Evolutionary conservation across 2,888 invertebrate species (phyloP).

Genomic region (Drosophila suboccidentalis): DNA sequence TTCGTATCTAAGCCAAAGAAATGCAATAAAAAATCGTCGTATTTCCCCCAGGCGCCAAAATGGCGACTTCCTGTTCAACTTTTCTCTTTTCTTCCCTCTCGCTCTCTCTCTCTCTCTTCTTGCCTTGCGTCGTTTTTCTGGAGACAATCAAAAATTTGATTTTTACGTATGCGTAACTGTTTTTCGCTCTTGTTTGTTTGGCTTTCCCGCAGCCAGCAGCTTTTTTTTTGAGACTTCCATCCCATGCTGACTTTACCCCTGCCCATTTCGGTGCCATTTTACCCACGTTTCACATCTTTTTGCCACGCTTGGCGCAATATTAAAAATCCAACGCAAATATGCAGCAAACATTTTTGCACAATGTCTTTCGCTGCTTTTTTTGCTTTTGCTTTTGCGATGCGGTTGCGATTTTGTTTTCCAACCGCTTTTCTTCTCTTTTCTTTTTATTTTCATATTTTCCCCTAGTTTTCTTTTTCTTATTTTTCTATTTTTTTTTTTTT

Average conservation of each 20-base stretch:
- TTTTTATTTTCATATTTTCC: not conserved
- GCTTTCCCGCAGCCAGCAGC: conserved; percentile 10
- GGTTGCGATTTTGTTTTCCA: conserved; percentile 41
- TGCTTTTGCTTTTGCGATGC: conserved; percentile 36
- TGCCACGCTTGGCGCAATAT: conserved; percentile 64
- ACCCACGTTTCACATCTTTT: conserved; percentile 7
- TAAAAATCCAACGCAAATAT: conserved; percentile 80
- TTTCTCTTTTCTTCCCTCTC: not conserved
- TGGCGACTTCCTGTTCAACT: conserved; percentile 26
- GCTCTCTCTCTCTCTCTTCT: too few relatives aligned
- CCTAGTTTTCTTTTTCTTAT: conserved; percentile 15
- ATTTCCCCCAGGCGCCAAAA: conserved; percentile 48
- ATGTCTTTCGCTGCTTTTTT: conserved; percentile 57
- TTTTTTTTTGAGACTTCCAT: not conserved
- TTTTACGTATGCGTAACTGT: conserved; percentile 77
- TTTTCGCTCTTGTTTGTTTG: conserved; percentile 58
- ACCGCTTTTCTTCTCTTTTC: conserved; percentile 27
- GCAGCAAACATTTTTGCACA: conserved; percentile 65
- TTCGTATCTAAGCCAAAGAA: conserved; percentile 57
- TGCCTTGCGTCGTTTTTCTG: not conserved
- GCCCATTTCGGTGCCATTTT: not conserved
- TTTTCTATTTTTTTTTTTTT: conserved; percentile 20
- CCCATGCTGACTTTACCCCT: not conserved
- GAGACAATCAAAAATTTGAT: conserved; percentile 70
- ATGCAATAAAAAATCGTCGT: conserved; percentile 66